Evolutionary conservation across 64 coral and sea anemone species (phyloP).

Genomic region (Pocillopora verrucosa): DNA sequence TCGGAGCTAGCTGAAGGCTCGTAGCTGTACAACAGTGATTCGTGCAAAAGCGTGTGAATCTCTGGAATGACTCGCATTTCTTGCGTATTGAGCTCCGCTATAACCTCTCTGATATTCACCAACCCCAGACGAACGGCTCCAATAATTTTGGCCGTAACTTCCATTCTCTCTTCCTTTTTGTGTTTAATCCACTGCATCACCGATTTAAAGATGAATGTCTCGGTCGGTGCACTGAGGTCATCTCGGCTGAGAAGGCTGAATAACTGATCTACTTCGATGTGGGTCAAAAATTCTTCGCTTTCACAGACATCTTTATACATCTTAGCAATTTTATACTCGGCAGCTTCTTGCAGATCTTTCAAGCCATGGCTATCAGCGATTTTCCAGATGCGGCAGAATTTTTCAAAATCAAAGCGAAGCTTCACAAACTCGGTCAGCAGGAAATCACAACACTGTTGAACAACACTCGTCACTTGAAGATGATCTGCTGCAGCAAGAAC

Average conservation of each 20-base stretch:
- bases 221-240: background rate
- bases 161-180: background rate
- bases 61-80: background rate
- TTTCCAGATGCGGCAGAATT: background rate
- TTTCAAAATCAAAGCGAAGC: background rate
- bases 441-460: constrained; percentile 17
- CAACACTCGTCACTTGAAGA: constrained; percentile 12
- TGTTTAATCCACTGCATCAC: constrained; percentile 28
- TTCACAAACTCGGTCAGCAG: background rate
- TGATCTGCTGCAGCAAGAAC: constrained; percentile 1
- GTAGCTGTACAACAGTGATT: background rate
- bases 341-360: background rate
- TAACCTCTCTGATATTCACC: background rate
- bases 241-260: background rate
- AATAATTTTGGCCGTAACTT: background rate
- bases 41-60: background rate
- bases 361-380: background rate
- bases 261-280: background rate
- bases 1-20: background rate
- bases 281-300: background rate
- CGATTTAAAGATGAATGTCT: constrained; percentile 2
- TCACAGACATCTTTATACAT: background rate
- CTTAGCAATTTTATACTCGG: background rate
- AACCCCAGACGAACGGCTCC: constrained; percentile 20
- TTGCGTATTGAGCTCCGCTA: background rate